Evolutionary conservation across 2,113 vertebrate genomes (phyloP).

Genomic region (Mirza zaza): DNA sequence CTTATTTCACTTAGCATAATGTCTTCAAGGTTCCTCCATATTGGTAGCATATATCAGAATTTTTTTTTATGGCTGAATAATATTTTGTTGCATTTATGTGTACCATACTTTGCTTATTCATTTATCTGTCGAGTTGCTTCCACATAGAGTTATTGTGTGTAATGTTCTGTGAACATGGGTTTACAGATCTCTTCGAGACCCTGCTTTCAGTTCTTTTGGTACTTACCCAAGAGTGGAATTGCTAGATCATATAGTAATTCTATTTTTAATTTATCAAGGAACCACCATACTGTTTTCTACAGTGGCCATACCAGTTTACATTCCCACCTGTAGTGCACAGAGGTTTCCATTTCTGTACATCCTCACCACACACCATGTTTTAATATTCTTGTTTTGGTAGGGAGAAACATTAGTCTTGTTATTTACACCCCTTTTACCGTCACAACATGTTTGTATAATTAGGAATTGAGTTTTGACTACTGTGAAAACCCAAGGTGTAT

Average conservation of each 20-base stretch:
- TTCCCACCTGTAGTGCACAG: not conserved
- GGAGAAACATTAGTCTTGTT: conserved; percentile 22
- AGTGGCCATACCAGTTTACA: not conserved
- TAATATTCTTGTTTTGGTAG: not conserved
- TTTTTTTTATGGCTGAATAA: not conserved
- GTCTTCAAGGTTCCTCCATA: not conserved
- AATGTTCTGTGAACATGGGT: not conserved
- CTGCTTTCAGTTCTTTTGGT: not conserved
- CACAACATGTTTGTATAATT: conserved; percentile 44
- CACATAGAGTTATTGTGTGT: not conserved
- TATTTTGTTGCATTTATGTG: not conserved
- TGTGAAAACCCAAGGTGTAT: conserved; percentile 51
- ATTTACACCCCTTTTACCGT: conserved; percentile 18
- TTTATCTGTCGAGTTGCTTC: not conserved
- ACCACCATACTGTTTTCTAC: not conserved
- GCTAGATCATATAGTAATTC: not conserved
- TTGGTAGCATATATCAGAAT: not conserved
- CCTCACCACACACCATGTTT: not conserved
- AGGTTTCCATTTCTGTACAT: not conserved
- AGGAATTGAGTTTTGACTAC: conserved; percentile 39
- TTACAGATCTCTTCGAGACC: not conserved
- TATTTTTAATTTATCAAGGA: conserved; percentile 17
- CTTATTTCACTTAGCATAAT: not conserved
- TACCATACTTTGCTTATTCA: not conserved
- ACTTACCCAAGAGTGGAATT: not conserved